phyloP scores from a whole-genome alignment of 2,888 invertebrate genomes.

The Lithophane ornitopus region DNA sequence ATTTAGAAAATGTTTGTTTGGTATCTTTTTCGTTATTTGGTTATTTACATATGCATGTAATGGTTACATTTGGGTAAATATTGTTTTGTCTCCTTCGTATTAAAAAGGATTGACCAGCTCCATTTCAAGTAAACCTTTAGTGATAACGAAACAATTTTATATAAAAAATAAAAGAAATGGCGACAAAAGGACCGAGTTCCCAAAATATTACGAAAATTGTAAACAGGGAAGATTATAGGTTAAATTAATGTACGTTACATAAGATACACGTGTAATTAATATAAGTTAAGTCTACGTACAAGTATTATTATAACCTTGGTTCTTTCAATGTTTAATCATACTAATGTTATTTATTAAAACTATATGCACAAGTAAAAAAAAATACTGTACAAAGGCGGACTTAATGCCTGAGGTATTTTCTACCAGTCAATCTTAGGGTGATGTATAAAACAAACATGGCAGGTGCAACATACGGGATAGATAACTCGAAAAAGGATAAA shows the following conservation, averaged over 20 bases:
- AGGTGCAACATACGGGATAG: too few relatives aligned
- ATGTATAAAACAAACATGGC: too few relatives aligned
- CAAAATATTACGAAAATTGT: background rate
- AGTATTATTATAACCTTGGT: slow-evolving; percentile 38
- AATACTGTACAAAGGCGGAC: too few relatives aligned
- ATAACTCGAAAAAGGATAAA: too few relatives aligned
- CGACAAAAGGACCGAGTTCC: background rate
- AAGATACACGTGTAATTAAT: background rate
- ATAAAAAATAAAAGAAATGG: background rate
- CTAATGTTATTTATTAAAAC: too few relatives aligned
- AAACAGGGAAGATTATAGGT: slow-evolving; percentile 4
- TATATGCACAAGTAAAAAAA: too few relatives aligned
- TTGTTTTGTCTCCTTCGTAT: background rate
- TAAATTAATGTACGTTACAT: background rate
- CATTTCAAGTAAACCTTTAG: background rate
- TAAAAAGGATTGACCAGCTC: background rate
- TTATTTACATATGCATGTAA: slow-evolving; percentile 7
- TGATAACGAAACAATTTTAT: background rate
- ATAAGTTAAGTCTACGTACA: slow-evolving; percentile 10
- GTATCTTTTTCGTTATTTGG: slow-evolving; percentile 40
- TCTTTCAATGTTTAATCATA: slow-evolving; percentile 41
- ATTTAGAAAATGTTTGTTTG: slow-evolving; percentile 49
- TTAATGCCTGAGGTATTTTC: too few relatives aligned
- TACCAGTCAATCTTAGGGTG: too few relatives aligned
- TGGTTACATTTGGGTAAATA: background rate